These are phyloP conservation scores for Muricea muricata DNA, from an alignment of 92 coral and sea anemone genomes.

Conservation along the genomic window DNA sequence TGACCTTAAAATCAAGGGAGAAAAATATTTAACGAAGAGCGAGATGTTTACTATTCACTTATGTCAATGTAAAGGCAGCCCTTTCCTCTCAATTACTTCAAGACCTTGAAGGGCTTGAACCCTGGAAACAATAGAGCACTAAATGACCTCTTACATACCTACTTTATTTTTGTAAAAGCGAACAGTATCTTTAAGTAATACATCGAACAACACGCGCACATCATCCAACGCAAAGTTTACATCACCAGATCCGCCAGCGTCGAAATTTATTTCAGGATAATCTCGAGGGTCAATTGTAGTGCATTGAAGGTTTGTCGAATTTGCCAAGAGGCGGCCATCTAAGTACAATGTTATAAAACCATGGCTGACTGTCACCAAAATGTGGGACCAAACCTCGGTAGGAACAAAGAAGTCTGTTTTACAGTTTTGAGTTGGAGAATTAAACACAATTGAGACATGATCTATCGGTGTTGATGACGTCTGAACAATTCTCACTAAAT, in stretches of 20 bases:
- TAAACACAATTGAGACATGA: not conserved
- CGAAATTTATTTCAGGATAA: not conserved
- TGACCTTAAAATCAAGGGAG: not conserved
- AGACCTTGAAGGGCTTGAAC: too few species aligned
- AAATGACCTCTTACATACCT: not conserved
- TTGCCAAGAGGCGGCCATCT: not conserved
- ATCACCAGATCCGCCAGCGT: conserved; percentile 16
- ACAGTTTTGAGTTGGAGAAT: not conserved
- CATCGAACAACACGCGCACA: conserved; percentile 23
- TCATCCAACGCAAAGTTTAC: conserved; percentile 13
- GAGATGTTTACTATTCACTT: too few species aligned
- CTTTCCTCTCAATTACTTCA: too few species aligned
- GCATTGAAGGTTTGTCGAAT: not conserved
- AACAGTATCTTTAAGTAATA: not conserved
- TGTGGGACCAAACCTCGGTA: conserved; percentile 14
- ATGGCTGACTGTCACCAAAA: not conserved
- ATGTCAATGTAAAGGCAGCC: too few species aligned
- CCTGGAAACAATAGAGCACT: not conserved
- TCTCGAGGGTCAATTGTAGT: not conserved
- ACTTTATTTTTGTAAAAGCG: not conserved
- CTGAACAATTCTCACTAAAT: not conserved
- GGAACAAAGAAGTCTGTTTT: not conserved
- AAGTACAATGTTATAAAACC: not conserved
- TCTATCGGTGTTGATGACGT: not conserved
- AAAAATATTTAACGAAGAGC: too few species aligned